Evolutionary conservation across 2,797 vertebrate species (phyloP), one percentile per base, ranked within the genome.

Genomic region (Trachops cirrhosus): DNA sequence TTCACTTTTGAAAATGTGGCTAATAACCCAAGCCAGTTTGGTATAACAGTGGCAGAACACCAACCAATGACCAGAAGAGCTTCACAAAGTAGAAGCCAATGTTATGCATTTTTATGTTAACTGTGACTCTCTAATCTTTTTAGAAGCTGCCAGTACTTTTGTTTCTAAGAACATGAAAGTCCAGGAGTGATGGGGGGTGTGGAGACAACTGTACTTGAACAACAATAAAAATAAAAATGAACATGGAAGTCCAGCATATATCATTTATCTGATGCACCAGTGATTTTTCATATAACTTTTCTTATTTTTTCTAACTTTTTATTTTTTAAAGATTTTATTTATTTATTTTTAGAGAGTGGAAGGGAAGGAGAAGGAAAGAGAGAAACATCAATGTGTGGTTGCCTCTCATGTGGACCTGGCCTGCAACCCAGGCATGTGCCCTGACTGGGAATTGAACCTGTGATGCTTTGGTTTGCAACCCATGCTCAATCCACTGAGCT

Each of bases 91-190:
- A 24, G 37, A 16, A 46, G 32, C 67, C 14, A 29, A 70, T 46
- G 12, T 62, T 88, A 88, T 37, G 12, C 34, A 54, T 89, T 91
- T 91, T 82, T 11, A 68, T 70, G 24, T 21, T 59, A 92, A 83
- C 89, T 74, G 12, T 89, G 29, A 91, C 29, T 83, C 32, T 85
- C 54, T 46, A 39, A 62, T 62, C 39, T 84, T n/a, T 77, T 77
- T 85, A 82, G 85, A 86, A 94, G 9, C 39, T 54, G 82, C 26
- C 50, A 52, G 22, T 34, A 41, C 4, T 84, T 95, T 84, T 68
- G 39, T 85, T 91, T 89, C 14, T 50, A 94, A 93, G 54, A 96
- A 96, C 44, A 32, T 46, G 19, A 78, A 95, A 95, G 19, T 86
- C 32, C 39, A 71, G 26, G 52, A 54, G 52, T 54, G 52, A 18